These are phyloP conservation scores for Sorex araneus DNA, from an alignment of 2,113 vertebrate species.

Conservation along the genomic window DNA sequence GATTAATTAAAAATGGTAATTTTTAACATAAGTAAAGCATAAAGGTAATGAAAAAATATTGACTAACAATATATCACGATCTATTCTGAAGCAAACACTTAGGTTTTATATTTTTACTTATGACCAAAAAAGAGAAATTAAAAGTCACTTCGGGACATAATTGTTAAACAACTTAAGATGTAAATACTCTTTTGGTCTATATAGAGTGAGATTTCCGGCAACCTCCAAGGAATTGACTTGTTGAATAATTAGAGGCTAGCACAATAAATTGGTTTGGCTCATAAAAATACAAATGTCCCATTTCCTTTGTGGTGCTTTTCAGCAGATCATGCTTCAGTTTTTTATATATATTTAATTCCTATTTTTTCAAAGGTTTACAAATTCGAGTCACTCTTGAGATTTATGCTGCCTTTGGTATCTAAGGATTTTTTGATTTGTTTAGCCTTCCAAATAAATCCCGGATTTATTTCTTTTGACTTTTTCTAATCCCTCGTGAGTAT, in stretches of 20 bases:
- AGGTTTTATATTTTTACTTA: conserved; percentile 26
- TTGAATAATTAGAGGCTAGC: conserved; percentile 65
- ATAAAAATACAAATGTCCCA: conserved; percentile 71
- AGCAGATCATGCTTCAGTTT: conserved; percentile 66
- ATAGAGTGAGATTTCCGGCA: conserved; percentile 1
- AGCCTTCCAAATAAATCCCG: conserved; percentile 66
- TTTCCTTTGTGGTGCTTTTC: conserved; percentile 71
- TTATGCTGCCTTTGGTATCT: conserved; percentile 59
- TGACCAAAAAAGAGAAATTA: conserved; percentile 46
- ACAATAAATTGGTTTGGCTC: conserved; percentile 59
- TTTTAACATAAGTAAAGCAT: conserved; percentile 1
- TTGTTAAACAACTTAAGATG: conserved; percentile 48
- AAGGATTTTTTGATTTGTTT: conserved; percentile 75
- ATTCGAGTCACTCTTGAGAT: conserved; percentile 59
- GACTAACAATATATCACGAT: background rate
- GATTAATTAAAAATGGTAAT: conserved; percentile 1
- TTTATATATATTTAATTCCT: conserved; percentile 45
- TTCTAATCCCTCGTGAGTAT: conserved; percentile 63
- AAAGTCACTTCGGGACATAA: conserved; percentile 63
- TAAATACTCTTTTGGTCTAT: conserved; percentile 52
- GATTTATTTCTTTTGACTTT: conserved; percentile 48
- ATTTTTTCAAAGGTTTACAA: conserved; percentile 47
- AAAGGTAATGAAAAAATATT: conserved; percentile 48
- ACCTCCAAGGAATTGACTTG: conserved; percentile 46
- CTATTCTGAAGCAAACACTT: background rate